Base-by-base conservation (phyloP, 1,140 invertebrate genomes). In the Penaeus chinensis region DNA sequence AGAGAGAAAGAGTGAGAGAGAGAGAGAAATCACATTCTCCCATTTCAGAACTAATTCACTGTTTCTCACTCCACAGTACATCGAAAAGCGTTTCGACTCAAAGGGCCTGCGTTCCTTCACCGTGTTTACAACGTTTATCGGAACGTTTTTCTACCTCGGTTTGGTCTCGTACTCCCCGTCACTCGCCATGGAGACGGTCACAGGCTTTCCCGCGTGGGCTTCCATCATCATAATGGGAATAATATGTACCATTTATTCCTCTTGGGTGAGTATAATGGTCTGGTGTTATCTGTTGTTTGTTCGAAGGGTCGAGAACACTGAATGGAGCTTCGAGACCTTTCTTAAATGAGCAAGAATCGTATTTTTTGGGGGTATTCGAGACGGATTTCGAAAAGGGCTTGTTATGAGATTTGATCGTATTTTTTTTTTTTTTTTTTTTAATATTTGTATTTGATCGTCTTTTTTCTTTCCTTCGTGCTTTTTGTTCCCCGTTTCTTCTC, bases 201-300 rank as follows among this genome's bases (percentile, higher is more conserved):
- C 90, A 5, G 91, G 91, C 19, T 62, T 91, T 11, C 90, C 91
- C n/a, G 24, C 87, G 2, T 90, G 90, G 89, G 65, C 90, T 37
- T 90, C 87, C 18, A 77, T 90, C 24, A 42, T 90, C 16, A 82
- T 89, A 18, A 79, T 91, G 32, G 90, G 90, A 0, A 71, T 85
- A 24, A 65, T 78, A 66, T 89, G 90, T 32, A 91, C 90, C 0
- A 24, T 90, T 22, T 90, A 90, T 27, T 88, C 90, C 16, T 65
- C 89, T 32, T 82, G 37, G 78, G 85, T 87, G 10, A 87, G 85
- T 74, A 16, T 2, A 16, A 10, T 54, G 54, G 54, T 11, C 54
- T 54, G 54, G 11, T 54, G 54, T 42, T 42, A 42, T 42, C 7
- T 42, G 37, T 8, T 42, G 37, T 42, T 42, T 42, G 4, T 42